Percentiles rank a stretch among this genome's conserved stretches.
These are phyloP conservation scores for Phengaris arion DNA, from an alignment of 2,888 invertebrate genomes.

Conservation along the genomic window DNA sequence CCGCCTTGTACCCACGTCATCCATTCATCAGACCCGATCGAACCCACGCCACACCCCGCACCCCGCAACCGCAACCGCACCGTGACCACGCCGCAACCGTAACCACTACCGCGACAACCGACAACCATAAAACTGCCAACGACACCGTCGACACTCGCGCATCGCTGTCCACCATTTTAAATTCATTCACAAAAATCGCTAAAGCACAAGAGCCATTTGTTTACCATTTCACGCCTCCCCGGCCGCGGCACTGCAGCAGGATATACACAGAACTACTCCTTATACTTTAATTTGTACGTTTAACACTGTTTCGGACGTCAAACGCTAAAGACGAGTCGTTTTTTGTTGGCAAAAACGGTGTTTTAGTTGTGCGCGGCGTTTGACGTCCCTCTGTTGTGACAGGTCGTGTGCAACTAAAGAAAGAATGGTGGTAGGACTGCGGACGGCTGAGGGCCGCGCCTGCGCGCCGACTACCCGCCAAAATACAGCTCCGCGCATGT, in stretches of 20 bases:
- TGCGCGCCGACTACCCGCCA: conserved; percentile 71
- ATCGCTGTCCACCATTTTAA: conserved; percentile 74
- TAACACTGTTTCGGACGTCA: conserved; percentile 47
- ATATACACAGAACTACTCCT: conserved; percentile 40
- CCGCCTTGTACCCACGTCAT: conserved; percentile 64
- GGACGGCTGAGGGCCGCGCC: conserved; percentile 65
- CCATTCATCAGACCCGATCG: conserved; percentile 75
- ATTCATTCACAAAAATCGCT: conserved; percentile 79
- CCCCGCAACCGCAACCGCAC: conserved; percentile 37
- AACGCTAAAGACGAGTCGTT: conserved; percentile 52
- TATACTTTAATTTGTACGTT: conserved; percentile 37
- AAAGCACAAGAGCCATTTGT: conserved; percentile 64
- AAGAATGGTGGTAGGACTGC: conserved; percentile 78
- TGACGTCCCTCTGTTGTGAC: conserved; percentile 49
- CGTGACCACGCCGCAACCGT: conserved; percentile 33
- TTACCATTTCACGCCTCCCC: conserved; percentile 66
- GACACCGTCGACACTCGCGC: conserved; percentile 55
- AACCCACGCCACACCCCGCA: conserved; percentile 53
- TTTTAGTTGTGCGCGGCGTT: conserved; percentile 45
- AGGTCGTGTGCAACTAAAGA: conserved; percentile 72
- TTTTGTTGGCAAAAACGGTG: conserved; percentile 62
- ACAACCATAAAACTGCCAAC: conserved; percentile 48
- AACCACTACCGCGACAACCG: conserved; percentile 49
- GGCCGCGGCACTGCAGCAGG: conserved; percentile 45
- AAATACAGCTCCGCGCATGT: conserved; percentile 77